A percentile compares a stretch with the other conserved stretches of the same genome.
Conservation (phyloP, 2,888 invertebrate genomes). For the Leptinotarsa tumamoca region DNA sequence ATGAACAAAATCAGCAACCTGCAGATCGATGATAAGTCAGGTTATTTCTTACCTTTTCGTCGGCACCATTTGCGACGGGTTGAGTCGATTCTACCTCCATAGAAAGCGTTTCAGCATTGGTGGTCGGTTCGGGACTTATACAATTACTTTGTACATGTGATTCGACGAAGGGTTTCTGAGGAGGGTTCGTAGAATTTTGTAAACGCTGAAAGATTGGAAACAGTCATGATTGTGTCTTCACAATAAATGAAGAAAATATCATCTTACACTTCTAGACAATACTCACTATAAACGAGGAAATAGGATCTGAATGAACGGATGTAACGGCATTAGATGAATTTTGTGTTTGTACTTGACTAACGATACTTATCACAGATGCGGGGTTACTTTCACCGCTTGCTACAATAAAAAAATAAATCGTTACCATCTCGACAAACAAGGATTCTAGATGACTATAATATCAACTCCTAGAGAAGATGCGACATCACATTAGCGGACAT, state of each 20-base stretch:
- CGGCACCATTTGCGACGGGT: slow-evolving; percentile 66
- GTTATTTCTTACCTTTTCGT: slow-evolving; percentile 56
- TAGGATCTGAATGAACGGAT: slow-evolving; percentile 48
- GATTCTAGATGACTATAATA: neutral
- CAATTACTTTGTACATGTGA: slow-evolving; percentile 57
- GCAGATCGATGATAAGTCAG: neutral
- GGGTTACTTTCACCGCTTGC: slow-evolving; percentile 60
- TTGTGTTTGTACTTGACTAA: slow-evolving; percentile 57
- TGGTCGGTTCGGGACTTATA: slow-evolving; percentile 66
- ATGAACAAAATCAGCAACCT: neutral
- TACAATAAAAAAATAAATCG: slow-evolving; percentile 41
- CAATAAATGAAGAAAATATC: neutral
- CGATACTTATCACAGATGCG: slow-evolving; percentile 63
- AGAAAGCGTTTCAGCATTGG: slow-evolving; percentile 71
- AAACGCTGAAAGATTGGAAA: slow-evolving; percentile 44
- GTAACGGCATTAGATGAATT: slow-evolving; percentile 49
- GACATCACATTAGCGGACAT: too few relatives aligned
- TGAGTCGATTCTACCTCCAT: slow-evolving; percentile 53
- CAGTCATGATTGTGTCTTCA: neutral
- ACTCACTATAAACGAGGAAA: slow-evolving; percentile 46
- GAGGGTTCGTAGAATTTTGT: slow-evolving; percentile 50
- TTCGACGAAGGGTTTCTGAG: slow-evolving; percentile 52
- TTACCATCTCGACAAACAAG: too few relatives aligned
- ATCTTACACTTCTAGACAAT: neutral
- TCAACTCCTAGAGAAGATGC: neutral